Evolutionary conservation across 2,888 invertebrate genomes (phyloP).

Genomic region (Xylota sylvarum): DNA sequence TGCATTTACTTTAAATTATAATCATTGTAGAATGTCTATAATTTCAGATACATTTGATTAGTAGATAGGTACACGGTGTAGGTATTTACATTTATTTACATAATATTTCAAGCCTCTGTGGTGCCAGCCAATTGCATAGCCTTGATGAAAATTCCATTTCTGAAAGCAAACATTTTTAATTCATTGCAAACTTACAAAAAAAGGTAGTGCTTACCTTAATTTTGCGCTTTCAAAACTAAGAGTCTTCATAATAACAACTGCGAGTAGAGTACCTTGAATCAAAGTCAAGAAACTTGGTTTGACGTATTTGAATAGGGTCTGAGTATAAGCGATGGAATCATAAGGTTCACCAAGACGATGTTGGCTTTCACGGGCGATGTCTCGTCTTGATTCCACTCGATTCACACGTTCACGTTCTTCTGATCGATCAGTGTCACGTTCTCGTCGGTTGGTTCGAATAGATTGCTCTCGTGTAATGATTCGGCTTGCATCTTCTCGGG

Average conservation of each 20-base stretch:
- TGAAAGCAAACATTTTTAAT: constrained; percentile 16
- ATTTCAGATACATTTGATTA: constrained; percentile 7
- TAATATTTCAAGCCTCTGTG: constrained; percentile 34
- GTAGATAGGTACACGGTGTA: constrained; percentile 51
- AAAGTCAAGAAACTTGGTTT: constrained; percentile 68
- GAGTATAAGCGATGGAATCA: neutral
- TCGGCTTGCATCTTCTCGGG: constrained; percentile 1
- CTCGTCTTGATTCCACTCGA: neutral
- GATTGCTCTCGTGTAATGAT: neutral
- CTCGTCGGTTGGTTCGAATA: neutral
- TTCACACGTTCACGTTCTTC: neutral
- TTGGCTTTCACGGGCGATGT: neutral
- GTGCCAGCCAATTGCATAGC: constrained; percentile 12
- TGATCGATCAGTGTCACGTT: neutral
- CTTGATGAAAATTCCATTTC: constrained; percentile 20
- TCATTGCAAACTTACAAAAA: neutral
- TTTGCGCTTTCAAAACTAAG: constrained; percentile 68
- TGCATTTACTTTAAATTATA: constrained; percentile 17
- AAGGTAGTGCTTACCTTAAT: constrained; percentile 67
- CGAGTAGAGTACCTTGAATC: constrained; percentile 77
- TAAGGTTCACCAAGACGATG: neutral
- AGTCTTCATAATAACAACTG: constrained; percentile 75
- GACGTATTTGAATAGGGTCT: constrained; percentile 6
- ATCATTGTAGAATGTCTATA: neutral
- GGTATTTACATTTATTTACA: constrained; percentile 45